Evolutionary conservation across 2,113 vertebrate genomes (phyloP).

Genomic region (Bolborhynchus lineola): DNA sequence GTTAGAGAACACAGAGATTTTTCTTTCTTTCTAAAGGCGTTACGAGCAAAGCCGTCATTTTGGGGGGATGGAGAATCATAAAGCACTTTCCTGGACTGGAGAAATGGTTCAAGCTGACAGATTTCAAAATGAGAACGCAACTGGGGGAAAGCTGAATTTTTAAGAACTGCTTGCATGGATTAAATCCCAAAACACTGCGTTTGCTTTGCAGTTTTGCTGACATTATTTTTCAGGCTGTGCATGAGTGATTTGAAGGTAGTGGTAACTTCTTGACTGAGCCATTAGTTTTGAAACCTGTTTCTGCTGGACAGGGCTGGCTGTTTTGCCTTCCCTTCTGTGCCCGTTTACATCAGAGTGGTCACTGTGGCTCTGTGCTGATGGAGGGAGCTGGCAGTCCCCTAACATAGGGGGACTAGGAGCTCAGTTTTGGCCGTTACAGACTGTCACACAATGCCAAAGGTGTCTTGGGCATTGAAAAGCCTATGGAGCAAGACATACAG

Average conservation of each 20-base stretch:
- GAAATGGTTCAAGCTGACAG: background rate
- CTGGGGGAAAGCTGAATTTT: background rate
- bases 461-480: background rate
- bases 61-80: background rate
- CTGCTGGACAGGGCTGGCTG: background rate
- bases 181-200: background rate
- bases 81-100: background rate
- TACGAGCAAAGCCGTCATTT: background rate
- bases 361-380: background rate
- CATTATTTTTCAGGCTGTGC: background rate
- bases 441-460: background rate
- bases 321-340: background rate
- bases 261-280: background rate
- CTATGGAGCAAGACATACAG: background rate
- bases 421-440: background rate
- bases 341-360: accelerated
- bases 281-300: accelerated
- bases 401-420: accelerated
- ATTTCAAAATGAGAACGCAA: conserved; percentile 4
- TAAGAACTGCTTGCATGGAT: background rate
- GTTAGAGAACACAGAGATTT: background rate
- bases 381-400: background rate
- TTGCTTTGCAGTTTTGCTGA: conserved; percentile 20
- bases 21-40: background rate
- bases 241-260: background rate